Conservation (phyloP, 2,888 invertebrate genomes). For the Archips crataeganus region DNA sequence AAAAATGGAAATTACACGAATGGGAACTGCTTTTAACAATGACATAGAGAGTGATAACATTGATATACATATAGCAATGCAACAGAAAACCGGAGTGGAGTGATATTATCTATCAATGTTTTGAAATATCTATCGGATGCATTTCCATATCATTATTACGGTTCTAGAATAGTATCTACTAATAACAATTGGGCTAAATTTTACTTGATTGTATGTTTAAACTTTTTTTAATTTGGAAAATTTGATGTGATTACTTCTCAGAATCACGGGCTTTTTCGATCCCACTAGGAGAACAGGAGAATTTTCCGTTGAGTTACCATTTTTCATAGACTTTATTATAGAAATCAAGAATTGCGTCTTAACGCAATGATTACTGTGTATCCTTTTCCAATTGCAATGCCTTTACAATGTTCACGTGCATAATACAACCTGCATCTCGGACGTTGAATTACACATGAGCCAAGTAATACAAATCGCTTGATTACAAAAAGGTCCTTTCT, state of each 20-base stretch:
- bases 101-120: background rate
- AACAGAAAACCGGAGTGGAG: background rate
- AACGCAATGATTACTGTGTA: background rate
- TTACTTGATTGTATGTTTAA: too few species aligned
- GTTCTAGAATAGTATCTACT: too few species aligned
- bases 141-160: too few species aligned
- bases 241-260: too few species aligned
- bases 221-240: too few species aligned
- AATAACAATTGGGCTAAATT: too few species aligned
- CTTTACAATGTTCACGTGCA: background rate
- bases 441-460: slow-evolving; percentile 8
- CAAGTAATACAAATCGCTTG: background rate
- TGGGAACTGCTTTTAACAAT: background rate
- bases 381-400: background rate
- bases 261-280: too few species aligned
- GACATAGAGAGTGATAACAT: background rate
- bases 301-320: too few species aligned
- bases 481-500: background rate
- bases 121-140: too few species aligned
- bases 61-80: background rate
- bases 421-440: background rate
- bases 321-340: too few species aligned
- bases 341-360: background rate
- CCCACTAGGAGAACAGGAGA: too few species aligned
- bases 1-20: slow-evolving; percentile 14